These are phyloP conservation scores for Bradypodion pumilum DNA, from an alignment of 2,797 vertebrate genomes.

Conservation along the genomic window DNA sequence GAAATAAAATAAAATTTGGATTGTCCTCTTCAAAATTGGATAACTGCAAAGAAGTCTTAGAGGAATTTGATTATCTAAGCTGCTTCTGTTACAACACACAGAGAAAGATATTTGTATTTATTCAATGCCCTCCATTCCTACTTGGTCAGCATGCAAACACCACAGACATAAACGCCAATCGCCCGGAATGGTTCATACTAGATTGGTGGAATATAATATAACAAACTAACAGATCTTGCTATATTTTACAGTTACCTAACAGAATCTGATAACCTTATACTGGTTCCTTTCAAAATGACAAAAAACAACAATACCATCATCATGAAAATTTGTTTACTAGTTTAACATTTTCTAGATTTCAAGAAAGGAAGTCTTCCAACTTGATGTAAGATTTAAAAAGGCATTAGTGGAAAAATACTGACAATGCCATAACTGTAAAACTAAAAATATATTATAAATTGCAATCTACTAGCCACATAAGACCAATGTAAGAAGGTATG, in stretches of 20 bases:
- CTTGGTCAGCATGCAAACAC: constrained; percentile 2
- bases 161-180: neutral
- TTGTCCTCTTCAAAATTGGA: neutral
- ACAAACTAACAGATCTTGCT: neutral
- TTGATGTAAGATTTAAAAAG: neutral
- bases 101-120: neutral
- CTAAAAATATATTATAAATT: no score
- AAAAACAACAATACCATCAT: neutral
- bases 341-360: neutral
- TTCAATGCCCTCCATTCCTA: neutral
- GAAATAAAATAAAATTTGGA: neutral
- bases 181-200: no score
- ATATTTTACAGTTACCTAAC: neutral
- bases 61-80: neutral
- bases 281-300: neutral
- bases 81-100: neutral
- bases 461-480: neutral
- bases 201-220: no score
- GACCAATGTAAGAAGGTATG: neutral
- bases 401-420: neutral
- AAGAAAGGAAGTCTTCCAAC: neutral
- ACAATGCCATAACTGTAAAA: neutral
- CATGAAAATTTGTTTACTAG: neutral
- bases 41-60: neutral
- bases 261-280: neutral